These are phyloP conservation scores for Drosophila miranda DNA, from an alignment of 1,140 invertebrate genomes.

Conservation along the genomic window DNA sequence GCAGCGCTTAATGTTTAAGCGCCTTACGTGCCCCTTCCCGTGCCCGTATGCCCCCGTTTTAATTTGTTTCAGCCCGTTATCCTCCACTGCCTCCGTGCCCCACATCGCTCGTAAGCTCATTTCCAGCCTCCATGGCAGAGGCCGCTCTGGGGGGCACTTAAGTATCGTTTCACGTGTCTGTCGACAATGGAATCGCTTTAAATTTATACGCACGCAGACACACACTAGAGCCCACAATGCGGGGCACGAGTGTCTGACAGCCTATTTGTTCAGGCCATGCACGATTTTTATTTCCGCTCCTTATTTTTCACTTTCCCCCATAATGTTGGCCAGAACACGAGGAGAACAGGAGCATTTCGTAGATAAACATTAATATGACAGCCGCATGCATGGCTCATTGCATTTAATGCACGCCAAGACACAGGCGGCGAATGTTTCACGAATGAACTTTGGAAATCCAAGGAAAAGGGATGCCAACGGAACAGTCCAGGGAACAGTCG, in stretches of 20 bases:
- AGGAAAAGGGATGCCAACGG: too few relatives aligned
- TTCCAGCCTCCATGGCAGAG: constrained; percentile 1
- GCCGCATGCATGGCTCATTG: constrained; percentile 34
- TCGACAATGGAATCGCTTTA: constrained; percentile 38
- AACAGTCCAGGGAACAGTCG: too few relatives aligned
- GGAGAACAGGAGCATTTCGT: background rate
- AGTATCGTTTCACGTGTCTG: constrained; percentile 53
- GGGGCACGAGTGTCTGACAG: constrained; percentile 11
- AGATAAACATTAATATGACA: constrained; percentile 24
- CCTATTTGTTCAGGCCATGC: constrained; percentile 44
- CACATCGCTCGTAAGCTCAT: constrained; percentile 36
- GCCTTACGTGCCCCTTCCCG: constrained; percentile 37
- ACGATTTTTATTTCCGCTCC: constrained; percentile 34
- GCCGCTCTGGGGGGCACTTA: constrained; percentile 19
- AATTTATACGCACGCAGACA: constrained; percentile 36
- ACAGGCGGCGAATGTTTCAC: constrained; percentile 20
- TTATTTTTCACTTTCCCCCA: constrained; percentile 5
- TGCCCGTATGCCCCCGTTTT: constrained; percentile 1
- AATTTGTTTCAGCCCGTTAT: constrained; percentile 12
- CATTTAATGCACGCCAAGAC: constrained; percentile 33
- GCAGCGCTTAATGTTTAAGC: constrained; percentile 40
- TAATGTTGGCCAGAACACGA: constrained; percentile 7
- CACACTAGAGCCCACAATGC: constrained; percentile 11
- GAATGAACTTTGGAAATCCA: too few relatives aligned
- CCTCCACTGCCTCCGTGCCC: background rate